Percentiles rank a stretch among this genome's conserved stretches.
Evolutionary conservation across 2,113 vertebrate species (phyloP).

Genomic region (Hypanus sabinus): DNA sequence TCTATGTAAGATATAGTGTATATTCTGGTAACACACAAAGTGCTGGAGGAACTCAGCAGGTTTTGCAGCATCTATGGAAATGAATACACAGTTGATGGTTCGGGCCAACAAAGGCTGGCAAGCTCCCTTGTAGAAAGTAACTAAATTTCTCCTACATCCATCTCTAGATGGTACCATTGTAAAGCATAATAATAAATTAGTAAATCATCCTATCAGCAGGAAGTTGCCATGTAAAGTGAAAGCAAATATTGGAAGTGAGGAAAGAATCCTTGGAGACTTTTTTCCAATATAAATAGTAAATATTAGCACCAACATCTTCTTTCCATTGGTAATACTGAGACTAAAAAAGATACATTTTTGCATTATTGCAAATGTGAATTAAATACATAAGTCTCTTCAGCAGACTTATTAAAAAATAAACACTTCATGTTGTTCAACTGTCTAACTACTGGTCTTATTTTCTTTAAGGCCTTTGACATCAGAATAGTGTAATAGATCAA

Average conservation of each 20-base stretch:
- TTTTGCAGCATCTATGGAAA: too few relatives aligned
- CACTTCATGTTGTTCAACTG: background rate
- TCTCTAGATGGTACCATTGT: background rate
- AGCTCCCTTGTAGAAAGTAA: background rate
- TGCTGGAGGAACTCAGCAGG: too few relatives aligned
- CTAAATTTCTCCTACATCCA: background rate
- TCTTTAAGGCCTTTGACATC: background rate
- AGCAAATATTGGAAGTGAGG: background rate
- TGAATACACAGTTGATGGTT: too few relatives aligned
- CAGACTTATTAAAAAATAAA: background rate
- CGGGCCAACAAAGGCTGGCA: background rate
- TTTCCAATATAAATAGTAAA: background rate
- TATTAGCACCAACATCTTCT: background rate
- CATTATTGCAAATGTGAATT: background rate
- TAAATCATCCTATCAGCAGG: background rate
- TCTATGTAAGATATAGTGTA: too few relatives aligned
- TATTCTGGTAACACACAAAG: too few relatives aligned
- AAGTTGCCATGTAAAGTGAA: background rate
- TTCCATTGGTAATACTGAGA: background rate
- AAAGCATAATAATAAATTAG: background rate
- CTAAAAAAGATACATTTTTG: background rate
- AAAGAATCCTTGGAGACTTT: background rate
- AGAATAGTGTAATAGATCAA: background rate
- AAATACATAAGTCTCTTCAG: background rate
- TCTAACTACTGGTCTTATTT: background rate